Conservation (phyloP, 2,113 vertebrate species). For the Potamarius usumacintae region DNA sequence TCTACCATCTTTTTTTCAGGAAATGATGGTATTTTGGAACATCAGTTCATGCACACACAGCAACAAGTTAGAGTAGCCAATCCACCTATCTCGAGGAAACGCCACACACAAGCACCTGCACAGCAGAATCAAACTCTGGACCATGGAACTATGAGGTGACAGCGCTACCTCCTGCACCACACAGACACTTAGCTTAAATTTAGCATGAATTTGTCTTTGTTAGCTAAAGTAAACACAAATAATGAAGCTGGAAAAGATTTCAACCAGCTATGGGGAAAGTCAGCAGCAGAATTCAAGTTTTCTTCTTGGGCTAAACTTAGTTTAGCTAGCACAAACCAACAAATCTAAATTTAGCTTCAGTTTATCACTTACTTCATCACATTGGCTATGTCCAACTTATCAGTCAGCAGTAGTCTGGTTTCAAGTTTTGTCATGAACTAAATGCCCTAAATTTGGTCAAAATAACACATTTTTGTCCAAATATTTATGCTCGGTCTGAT, state of each 20-base stretch:
- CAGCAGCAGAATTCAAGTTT: background rate
- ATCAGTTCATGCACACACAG: too few relatives aligned
- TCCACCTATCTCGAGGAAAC: too few relatives aligned
- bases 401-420: background rate
- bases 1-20: too few relatives aligned
- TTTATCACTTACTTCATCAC: background rate
- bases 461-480: background rate
- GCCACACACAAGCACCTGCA: too few relatives aligned
- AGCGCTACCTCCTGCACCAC: background rate
- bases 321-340: background rate
- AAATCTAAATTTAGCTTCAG: background rate
- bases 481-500: background rate
- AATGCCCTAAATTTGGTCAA: background rate
- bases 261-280: background rate
- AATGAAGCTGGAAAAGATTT: background rate
- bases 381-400: background rate
- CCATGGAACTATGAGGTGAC: too few relatives aligned
- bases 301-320: background rate
- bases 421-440: background rate
- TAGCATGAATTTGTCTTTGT: background rate
- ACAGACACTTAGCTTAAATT: background rate
- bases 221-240: background rate
- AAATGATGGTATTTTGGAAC: too few relatives aligned
- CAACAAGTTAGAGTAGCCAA: too few relatives aligned
- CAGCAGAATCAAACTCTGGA: too few relatives aligned